Evolutionary conservation across 2,888 invertebrate genomes (phyloP).

Genomic region (Mythimna lalbum): DNA sequence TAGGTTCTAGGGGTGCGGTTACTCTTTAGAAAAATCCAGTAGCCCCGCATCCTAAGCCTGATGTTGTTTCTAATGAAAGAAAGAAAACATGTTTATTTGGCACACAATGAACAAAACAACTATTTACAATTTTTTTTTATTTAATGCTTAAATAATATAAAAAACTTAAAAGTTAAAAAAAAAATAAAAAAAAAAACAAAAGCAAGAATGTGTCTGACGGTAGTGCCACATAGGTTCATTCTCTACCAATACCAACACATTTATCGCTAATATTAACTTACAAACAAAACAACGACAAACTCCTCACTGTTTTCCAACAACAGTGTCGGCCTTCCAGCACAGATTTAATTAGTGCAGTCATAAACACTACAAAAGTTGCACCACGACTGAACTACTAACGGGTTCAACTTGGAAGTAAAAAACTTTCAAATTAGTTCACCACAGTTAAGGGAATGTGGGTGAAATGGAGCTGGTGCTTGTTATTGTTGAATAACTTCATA

Average conservation of each 20-base stretch:
- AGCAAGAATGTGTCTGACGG: no score
- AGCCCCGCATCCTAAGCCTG: no score
- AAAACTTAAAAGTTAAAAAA: no score
- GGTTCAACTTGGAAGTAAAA: constrained; percentile 52
- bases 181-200: no score
- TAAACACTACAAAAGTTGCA: constrained; percentile 51
- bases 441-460: constrained; percentile 34
- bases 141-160: no score
- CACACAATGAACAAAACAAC: no score
- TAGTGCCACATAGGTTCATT: no score
- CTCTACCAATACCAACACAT: background rate
- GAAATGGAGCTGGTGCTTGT: background rate
- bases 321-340: constrained; percentile 1
- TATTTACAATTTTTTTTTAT: no score
- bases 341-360: constrained; percentile 57
- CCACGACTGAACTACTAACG: constrained; percentile 41
- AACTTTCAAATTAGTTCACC: constrained; percentile 63
- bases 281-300: constrained; percentile 1
- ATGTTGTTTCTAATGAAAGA: no score
- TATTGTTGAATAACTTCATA: background rate
- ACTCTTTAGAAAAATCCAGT: no score
- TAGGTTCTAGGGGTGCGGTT: no score
- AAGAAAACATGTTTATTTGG: no score
- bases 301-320: background rate
- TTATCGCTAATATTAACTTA: background rate